phyloP scores from a whole-genome alignment of 2,888 invertebrate genomes.

The Spilosoma lubricipeda region DNA sequence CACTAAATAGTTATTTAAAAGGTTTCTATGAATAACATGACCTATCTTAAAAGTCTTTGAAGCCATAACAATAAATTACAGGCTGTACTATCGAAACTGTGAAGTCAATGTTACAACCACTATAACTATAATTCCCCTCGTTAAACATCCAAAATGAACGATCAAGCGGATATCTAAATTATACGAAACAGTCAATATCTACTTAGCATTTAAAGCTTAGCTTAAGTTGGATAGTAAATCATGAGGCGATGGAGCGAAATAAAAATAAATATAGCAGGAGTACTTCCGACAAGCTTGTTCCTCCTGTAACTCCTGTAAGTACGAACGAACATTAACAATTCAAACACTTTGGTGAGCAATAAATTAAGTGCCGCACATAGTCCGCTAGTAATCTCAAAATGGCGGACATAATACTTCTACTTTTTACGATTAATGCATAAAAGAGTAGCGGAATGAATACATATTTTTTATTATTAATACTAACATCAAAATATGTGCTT shows the following conservation, averaged over 20 bases:
- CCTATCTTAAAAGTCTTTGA: neutral
- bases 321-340: slow-evolving; percentile 77
- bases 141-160: slow-evolving; percentile 1
- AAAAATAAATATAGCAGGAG: slow-evolving; percentile 52
- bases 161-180: slow-evolving; percentile 20
- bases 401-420: slow-evolving; percentile 72
- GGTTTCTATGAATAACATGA: neutral
- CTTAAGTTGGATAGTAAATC: slow-evolving; percentile 37
- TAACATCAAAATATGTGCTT: no score
- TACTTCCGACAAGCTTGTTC: slow-evolving; percentile 45
- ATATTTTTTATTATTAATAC: no score
- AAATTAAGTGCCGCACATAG: slow-evolving; percentile 75
- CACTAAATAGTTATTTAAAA: neutral
- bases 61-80: neutral
- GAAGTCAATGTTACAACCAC: neutral
- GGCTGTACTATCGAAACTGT: neutral
- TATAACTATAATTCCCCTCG: neutral
- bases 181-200: slow-evolving; percentile 16
- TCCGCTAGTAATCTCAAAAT: slow-evolving; percentile 77
- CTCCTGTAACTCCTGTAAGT: slow-evolving; percentile 49
- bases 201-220: slow-evolving; percentile 19
- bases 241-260: slow-evolving; percentile 30
- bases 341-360: slow-evolving; percentile 81
- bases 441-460: slow-evolving; percentile 28
- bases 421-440: slow-evolving; percentile 53